Evolutionary conservation across 2,113 vertebrate species (phyloP), one percentile per base, ranked within the genome.

Genomic region (Cyprinodon variegatus): DNA sequence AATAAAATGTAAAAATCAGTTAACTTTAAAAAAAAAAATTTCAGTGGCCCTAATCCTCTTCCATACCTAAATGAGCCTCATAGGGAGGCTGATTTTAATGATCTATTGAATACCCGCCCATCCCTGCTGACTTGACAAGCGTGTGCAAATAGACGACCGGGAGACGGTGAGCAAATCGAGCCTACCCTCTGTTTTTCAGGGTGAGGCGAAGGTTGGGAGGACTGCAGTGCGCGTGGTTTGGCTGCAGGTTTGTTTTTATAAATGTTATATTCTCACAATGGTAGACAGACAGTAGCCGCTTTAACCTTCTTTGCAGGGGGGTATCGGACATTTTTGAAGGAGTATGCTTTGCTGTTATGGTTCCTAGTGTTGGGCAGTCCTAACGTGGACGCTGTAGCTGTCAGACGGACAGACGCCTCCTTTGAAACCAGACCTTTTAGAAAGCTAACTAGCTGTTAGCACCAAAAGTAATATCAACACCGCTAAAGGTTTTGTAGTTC

Each of bases 211-310:
- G 20, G 81, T 45, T 22, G 74, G 29, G 29, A 48, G 68, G 61
- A 63, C 72, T 72, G 81, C 79, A 73, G 72, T 65, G 74, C 81
- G 74, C 72, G 60, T 12, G 74, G 72, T 70, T 78, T 65, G 74
- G 61, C 76, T 72, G 84, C 85, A 90, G 87, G 86, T 91, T 77
- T 82, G 85, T 85, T 67, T 74, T 64, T 57, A 57, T 57, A 57
- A 57, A 57, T 7, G 50, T 57, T 53, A n/a, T 20, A 20, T n/a
- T 57, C n/a, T 57, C 14, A 57, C n/a, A n/a, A 9, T n/a, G 9
- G 50, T 9, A 29, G 29, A 29, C 29, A 29, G 29, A 29, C 29
- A 29, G 29, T 57, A 4, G 50, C n/a, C 13, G 20, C 7, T 20
- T 20, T 57, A 29, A 57, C 50, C 50, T 20, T 8, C 50, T 20